Conservation (phyloP, 2,113 vertebrate genomes). For the Butastur rufipennis region DNA sequence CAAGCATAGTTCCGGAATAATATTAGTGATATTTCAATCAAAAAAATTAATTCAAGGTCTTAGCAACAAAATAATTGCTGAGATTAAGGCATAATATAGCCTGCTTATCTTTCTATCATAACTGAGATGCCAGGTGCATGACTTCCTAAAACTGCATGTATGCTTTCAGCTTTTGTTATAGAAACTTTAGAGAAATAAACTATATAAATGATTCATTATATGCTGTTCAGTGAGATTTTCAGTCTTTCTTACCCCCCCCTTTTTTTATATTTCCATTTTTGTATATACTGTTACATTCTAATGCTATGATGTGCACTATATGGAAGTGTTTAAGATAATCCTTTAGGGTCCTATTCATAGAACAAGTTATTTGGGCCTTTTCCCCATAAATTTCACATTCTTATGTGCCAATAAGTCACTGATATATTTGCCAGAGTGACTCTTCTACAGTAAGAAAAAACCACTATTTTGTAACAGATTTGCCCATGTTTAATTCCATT, state of each 20-base stretch:
- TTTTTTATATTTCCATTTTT: constrained; percentile 41
- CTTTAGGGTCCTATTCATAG: constrained; percentile 58
- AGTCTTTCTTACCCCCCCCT: not conserved
- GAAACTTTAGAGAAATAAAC: constrained; percentile 24
- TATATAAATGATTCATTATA: constrained; percentile 3
- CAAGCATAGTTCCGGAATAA: constrained; percentile 54
- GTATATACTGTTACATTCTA: constrained; percentile 61
- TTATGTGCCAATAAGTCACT: constrained; percentile 27
- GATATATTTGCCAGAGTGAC: not conserved
- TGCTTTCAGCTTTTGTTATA: not conserved
- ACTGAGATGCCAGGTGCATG: not conserved
- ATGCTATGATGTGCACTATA: constrained; percentile 57
- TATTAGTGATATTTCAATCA: constrained; percentile 64
- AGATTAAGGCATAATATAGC: constrained; percentile 3
- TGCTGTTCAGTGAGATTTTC: constrained; percentile 46
- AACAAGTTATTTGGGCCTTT: constrained; percentile 61
- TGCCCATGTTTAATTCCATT: not conserved
- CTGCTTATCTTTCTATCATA: constrained; percentile 19
- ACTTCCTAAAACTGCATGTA: not conserved
- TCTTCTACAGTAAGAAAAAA: not conserved
- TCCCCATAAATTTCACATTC: constrained; percentile 59
- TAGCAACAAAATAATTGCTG: constrained; percentile 41
- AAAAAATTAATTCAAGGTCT: constrained; percentile 48
- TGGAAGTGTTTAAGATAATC: constrained; percentile 69
- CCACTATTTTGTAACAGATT: not conserved